Conservation (phyloP, 2,888 invertebrate genomes). For the Dione juno region DNA sequence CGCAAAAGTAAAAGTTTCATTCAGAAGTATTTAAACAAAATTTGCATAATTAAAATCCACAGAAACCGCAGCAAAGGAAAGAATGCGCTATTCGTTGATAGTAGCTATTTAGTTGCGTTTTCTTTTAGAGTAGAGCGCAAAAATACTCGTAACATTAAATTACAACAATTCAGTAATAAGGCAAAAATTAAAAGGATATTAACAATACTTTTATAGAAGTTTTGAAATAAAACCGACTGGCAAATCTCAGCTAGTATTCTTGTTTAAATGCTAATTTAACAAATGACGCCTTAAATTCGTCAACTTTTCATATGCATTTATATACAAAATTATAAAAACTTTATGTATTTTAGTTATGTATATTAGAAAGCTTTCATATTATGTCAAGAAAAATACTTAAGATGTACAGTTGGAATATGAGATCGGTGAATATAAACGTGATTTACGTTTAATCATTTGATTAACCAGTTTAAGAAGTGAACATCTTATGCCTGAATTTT, state of each 20-base stretch:
- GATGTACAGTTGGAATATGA: no score
- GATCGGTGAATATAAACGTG: no score
- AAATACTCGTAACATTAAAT: neutral
- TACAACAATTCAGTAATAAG: constrained; percentile 3
- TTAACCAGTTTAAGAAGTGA: no score
- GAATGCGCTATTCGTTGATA: constrained; percentile 31
- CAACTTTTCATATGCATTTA: neutral
- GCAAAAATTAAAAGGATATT: neutral
- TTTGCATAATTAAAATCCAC: constrained; percentile 41
- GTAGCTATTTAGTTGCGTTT: constrained; percentile 21
- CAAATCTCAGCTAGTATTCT: neutral
- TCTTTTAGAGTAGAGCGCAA: neutral
- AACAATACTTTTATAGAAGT: constrained; percentile 3
- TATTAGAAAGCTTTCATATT: no score
- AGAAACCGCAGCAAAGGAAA: constrained; percentile 33
- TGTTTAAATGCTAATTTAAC: neutral
- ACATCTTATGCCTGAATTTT: no score
- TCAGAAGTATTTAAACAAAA: constrained; percentile 36
- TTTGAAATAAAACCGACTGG: neutral
- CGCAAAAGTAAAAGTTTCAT: constrained; percentile 28
- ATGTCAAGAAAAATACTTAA: no score
- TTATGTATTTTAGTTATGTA: no score
- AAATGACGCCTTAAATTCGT: neutral
- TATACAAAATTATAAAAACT: no score
- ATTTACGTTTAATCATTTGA: no score